phyloP scores from a whole-genome alignment of 1,140 invertebrate genomes.

The Drosophila guanche region DNA sequence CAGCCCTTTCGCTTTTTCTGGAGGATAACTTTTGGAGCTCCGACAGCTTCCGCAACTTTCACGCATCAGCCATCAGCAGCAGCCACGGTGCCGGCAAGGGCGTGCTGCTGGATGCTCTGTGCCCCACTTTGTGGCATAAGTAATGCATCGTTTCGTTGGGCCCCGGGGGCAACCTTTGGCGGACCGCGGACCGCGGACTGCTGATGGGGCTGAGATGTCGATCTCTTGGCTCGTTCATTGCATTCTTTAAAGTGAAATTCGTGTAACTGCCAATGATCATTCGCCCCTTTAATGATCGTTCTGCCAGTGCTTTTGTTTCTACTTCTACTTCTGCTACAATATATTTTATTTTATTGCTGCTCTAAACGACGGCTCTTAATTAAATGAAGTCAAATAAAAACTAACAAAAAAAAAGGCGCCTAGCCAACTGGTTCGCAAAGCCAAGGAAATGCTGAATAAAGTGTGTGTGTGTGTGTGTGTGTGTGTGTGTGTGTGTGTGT shows the following conservation, averaged over 20 bases:
- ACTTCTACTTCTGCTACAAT: slow-evolving; percentile 28
- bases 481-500: slow-evolving; percentile 7
- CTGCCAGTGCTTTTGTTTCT: slow-evolving; percentile 11
- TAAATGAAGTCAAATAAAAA: slow-evolving; percentile 76
- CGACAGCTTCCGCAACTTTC: slow-evolving; percentile 76
- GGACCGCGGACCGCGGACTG: slow-evolving; percentile 12
- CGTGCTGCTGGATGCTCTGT: slow-evolving; percentile 30
- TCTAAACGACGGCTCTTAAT: slow-evolving; percentile 73
- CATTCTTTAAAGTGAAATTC: slow-evolving; percentile 81
- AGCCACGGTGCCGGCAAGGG: slow-evolving; percentile 21
- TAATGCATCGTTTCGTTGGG: slow-evolving; percentile 60
- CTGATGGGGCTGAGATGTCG: slow-evolving; percentile 36
- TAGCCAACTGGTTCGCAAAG: slow-evolving; percentile 62
- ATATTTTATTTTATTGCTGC: slow-evolving; percentile 50
- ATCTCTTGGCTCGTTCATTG: slow-evolving; percentile 48
- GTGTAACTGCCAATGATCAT: slow-evolving; percentile 27
- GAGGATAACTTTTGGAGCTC: slow-evolving; percentile 58
- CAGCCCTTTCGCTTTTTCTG: slow-evolving; percentile 76
- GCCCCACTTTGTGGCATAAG: slow-evolving; percentile 71
- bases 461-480: neutral
- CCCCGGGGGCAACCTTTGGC: slow-evolving; percentile 41
- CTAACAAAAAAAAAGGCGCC: slow-evolving; percentile 69
- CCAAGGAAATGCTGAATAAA: slow-evolving; percentile 46
- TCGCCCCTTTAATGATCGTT: slow-evolving; percentile 28
- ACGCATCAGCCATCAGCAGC: slow-evolving; percentile 43